Base-by-base conservation (phyloP, 2,113 vertebrate species). In the Talpa occidentalis region DNA sequence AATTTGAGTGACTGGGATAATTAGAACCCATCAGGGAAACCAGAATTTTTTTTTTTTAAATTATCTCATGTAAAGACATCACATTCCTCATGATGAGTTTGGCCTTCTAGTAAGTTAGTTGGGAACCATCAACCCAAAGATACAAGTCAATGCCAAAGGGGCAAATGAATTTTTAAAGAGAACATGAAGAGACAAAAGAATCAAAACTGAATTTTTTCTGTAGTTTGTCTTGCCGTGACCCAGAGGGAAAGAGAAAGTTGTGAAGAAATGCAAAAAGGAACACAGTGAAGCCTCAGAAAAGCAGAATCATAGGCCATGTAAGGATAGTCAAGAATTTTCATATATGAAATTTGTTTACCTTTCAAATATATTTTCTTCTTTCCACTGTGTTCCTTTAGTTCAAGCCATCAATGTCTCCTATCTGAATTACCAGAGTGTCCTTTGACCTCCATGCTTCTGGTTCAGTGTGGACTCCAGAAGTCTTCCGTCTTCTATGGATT, bases 1-100 rank as follows among this genome's bases (percentile, higher is more conserved):
- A 91, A 79, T 79, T 80, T 52, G 24, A 96, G 49, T 67, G n/a
- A 60, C n/a, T 21, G n/a, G 28, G 32, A 88, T 17, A 78, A 88
- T 73, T 59, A 78, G 44, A 47, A 54, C 30, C 32, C 28, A 30
- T n/a, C 11, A 64, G 8, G 10, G 19, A 82, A 69, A 60, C 1
- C 19, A 1, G 64, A 42, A 30, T 14, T 49, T 78, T 40, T 37
- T 88, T 72, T 78, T 24, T 78, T n/a, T n/a, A n/a, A 52, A 28
- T 26, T 64, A 17, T 16, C 30, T 40, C 74, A 12, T 17, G 3
- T 67, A 70, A 82, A 5, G 28, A 40, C 0, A 3, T 40, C 17
- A 14, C 15, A 40, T 64, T 93, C 52, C 44, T 82, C 3, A 0
- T 14, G 52, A 47, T 69, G 60, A 37, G 22, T 93, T 54, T 44